Evolutionary conservation across 1,140 invertebrate species (phyloP), one percentile per base, ranked within the genome.

Genomic region (Euschistus heros): DNA sequence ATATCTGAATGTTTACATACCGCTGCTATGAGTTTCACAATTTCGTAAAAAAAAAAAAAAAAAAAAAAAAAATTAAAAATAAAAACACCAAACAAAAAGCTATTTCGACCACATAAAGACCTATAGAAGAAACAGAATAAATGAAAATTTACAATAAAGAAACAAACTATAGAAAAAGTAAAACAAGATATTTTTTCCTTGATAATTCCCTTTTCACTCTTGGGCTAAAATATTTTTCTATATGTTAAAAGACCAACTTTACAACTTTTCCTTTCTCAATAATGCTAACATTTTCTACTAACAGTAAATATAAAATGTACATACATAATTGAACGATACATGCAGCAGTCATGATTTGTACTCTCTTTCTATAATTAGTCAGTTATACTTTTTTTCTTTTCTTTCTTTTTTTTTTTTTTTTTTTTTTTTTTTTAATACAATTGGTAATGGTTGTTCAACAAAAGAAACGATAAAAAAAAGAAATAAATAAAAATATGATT

Each of bases 341-440:
- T 55, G 24, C 57, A 63, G 62, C 66, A 67, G 66, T 67, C 66
- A 67, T 67, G 62, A 62, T 67, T 67, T 67, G 66, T 67, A 67
- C 66, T 67, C 63, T 64, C 62, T 65, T 54, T 59, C 24, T 59
- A 54, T 44, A 61, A 18, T 61, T 37, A 42, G 4, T 37, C 33
- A 37, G 33, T 37, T 37, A 37, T 37, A 30, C 27, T 30, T 18
- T 61, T 61, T 59, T 24, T 14, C 8, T 24, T 24, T 13, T 59
- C 27, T 7, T 24, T 59, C 55, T 59, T 59, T 59, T 59, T 26
- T 59, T 24, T 37, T 18, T 37, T 37, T 42, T 61, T 15, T 22
- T 22, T 59, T 59, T n/a, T 59, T 59, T 59, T 59, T 27, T 22
- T 22, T 4, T 61, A 33, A 61, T 22, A 20, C 33, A 61, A 61